Evolutionary conservation across 2,888 invertebrate genomes (phyloP).

Genomic region (Dione vanillae): DNA sequence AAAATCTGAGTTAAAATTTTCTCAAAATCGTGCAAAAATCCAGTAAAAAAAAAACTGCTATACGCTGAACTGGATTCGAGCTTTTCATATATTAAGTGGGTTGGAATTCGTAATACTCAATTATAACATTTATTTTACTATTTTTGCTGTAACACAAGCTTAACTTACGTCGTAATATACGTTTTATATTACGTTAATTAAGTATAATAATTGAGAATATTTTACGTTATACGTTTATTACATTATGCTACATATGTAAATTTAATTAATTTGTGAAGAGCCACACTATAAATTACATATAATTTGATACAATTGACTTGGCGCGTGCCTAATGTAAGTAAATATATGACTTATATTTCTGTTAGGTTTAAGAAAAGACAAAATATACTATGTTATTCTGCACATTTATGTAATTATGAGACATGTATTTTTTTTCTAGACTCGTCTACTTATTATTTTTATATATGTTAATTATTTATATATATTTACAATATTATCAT

Average conservation of each 20-base stretch:
- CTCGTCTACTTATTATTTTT: too few relatives aligned
- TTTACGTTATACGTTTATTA: not conserved
- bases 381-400: too few relatives aligned
- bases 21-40: too few relatives aligned
- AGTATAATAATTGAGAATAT: not conserved
- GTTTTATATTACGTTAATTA: not conserved
- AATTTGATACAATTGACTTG: slow-evolving; percentile 8
- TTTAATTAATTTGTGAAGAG: slow-evolving; percentile 17
- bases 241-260: not conserved
- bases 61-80: not conserved
- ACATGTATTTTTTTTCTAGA: too few relatives aligned
- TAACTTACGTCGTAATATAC: not conserved
- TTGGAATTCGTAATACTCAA: slow-evolving; percentile 2
- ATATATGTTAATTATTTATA: too few relatives aligned
- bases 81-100: slow-evolving; percentile 14
- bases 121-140: not conserved
- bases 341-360: too few relatives aligned
- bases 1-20: too few relatives aligned
- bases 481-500: too few relatives aligned
- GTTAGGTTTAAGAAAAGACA: too few relatives aligned
- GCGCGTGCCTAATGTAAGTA: not conserved
- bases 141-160: not conserved
- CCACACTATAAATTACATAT: slow-evolving; percentile 15
- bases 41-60: slow-evolving; percentile 3
- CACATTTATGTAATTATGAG: too few relatives aligned